These are phyloP conservation scores for Siphamia tubifer DNA, from an alignment of 2,113 vertebrate genomes.

Conservation along the genomic window DNA sequence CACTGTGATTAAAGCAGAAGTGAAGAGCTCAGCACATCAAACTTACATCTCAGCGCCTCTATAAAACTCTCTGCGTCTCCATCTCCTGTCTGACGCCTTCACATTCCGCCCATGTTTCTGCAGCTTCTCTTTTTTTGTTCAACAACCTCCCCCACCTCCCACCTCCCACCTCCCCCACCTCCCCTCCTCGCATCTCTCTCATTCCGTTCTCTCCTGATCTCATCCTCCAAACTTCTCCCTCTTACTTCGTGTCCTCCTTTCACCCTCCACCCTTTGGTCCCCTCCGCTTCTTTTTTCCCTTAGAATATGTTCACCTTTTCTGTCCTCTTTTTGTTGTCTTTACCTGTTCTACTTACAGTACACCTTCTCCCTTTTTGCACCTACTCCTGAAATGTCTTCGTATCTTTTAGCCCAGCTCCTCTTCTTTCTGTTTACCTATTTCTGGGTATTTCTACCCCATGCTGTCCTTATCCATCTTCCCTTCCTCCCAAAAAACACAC, in stretches of 20 bases:
- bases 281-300: background rate
- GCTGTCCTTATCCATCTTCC: background rate
- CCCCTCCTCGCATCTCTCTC: background rate
- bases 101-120: background rate
- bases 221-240: background rate
- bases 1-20: slow-evolving; percentile 32
- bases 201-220: background rate
- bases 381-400: background rate
- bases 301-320: background rate
- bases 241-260: slow-evolving; percentile 20
- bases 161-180: background rate
- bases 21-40: slow-evolving; percentile 16
- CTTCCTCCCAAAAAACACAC: background rate
- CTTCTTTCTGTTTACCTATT: background rate
- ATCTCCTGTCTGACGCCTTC: slow-evolving; percentile 21
- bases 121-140: background rate
- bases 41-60: slow-evolving; percentile 4
- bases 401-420: background rate
- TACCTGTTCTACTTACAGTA: background rate
- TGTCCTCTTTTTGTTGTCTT: background rate
- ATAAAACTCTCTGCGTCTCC: background rate
- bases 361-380: no score
- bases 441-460: background rate
- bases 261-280: slow-evolving; percentile 7
- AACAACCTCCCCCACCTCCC: background rate